Percentiles rank a stretch among this genome's conserved stretches.
These are phyloP conservation scores for Azorinus chamasolen DNA, from an alignment of 2,888 invertebrate genomes.

Conservation along the genomic window DNA sequence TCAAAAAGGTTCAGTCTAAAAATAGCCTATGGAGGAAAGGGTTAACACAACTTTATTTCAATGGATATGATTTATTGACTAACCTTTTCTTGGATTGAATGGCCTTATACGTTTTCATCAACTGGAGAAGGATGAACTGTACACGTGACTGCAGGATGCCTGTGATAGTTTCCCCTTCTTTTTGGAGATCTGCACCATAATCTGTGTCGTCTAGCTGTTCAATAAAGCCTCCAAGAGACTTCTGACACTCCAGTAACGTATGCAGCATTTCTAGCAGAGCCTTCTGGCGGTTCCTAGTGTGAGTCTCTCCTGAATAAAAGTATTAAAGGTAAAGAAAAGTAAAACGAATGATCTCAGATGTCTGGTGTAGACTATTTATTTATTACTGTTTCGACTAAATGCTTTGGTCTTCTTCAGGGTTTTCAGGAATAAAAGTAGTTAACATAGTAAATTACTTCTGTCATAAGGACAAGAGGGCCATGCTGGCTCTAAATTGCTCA, in stretches of 20 bases:
- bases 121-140: slow-evolving; percentile 69
- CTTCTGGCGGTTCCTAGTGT: slow-evolving; percentile 43
- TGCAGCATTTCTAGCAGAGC: slow-evolving; percentile 52
- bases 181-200: slow-evolving; percentile 30
- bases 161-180: slow-evolving; percentile 63
- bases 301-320: background rate
- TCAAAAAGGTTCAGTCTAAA: no score
- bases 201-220: slow-evolving; percentile 60
- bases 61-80: no score
- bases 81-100: slow-evolving; percentile 67
- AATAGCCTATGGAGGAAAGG: no score
- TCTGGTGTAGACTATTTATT: background rate
- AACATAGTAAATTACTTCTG: no score
- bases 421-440: no score
- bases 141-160: slow-evolving; percentile 68
- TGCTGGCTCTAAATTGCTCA: no score
- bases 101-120: slow-evolving; percentile 63
- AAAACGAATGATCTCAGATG: no score
- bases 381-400: no score
- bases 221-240: slow-evolving; percentile 50
- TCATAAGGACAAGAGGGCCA: no score
- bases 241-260: slow-evolving; percentile 59
- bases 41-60: no score
- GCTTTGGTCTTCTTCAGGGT: no score
- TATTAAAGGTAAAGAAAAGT: background rate